These are phyloP conservation scores for Timandra comae DNA, from an alignment of 2,888 invertebrate species.

Conservation along the genomic window DNA sequence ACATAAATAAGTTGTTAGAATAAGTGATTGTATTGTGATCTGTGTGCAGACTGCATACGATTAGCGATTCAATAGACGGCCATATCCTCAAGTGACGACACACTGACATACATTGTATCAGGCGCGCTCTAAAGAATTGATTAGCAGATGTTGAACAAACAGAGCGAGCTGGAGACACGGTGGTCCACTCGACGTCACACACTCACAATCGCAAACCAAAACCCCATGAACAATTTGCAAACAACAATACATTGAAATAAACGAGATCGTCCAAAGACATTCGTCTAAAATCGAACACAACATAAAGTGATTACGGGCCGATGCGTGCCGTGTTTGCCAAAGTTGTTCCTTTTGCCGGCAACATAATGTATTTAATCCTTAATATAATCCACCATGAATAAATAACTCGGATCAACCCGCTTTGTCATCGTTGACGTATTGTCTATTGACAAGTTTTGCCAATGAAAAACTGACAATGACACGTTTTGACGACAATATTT, in stretches of 20 bases:
- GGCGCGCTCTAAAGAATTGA: constrained; percentile 1
- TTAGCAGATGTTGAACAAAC: constrained; percentile 15
- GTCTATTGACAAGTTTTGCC: constrained; percentile 61
- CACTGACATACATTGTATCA: too few relatives aligned
- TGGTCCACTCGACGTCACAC: constrained; percentile 16
- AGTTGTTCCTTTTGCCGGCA: constrained; percentile 53
- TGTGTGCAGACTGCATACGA: too few relatives aligned
- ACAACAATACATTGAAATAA: constrained; percentile 48
- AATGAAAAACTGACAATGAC: constrained; percentile 15
- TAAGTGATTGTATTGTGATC: too few relatives aligned
- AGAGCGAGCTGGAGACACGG: constrained; percentile 17
- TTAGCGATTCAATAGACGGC: too few relatives aligned
- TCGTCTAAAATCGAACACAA: constrained; percentile 36
- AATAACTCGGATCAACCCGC: constrained; percentile 56
- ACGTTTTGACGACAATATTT: too few relatives aligned
- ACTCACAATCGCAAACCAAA: constrained; percentile 32
- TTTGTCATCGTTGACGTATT: constrained; percentile 66
- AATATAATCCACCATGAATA: constrained; percentile 72
- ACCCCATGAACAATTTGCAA: constrained; percentile 54
- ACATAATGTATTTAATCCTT: constrained; percentile 53
- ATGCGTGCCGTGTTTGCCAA: constrained; percentile 41
- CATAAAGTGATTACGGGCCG: constrained; percentile 56
- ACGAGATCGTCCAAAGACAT: constrained; percentile 51
- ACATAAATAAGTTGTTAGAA: too few relatives aligned
- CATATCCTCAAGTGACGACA: too few relatives aligned